phyloP scores from a whole-genome alignment of 2,113 vertebrate species.

The Salvelinus namaycush region DNA sequence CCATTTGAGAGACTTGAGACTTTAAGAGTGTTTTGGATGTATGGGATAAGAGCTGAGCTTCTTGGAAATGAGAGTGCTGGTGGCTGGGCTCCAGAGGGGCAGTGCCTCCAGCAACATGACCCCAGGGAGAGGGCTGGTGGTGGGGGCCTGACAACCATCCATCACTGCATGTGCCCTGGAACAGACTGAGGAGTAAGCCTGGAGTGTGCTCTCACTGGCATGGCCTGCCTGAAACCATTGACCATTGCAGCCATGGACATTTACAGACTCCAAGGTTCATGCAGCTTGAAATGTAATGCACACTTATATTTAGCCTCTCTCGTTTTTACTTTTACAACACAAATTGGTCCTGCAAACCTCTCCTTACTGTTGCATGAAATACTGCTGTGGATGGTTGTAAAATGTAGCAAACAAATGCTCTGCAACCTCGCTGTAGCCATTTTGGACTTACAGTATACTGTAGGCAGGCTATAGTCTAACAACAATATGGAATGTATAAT shows the following conservation, averaged over 20 bases:
- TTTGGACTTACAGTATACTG: slow-evolving; percentile 3
- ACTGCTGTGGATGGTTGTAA: slow-evolving; percentile 32
- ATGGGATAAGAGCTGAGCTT: slow-evolving; percentile 44
- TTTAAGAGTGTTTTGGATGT: slow-evolving; percentile 50
- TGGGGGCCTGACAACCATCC: slow-evolving; percentile 38
- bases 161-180: slow-evolving; percentile 41
- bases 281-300: slow-evolving; percentile 63
- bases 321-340: slow-evolving; percentile 38
- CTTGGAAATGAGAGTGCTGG: slow-evolving; percentile 35
- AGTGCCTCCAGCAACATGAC: slow-evolving; percentile 45
- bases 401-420: slow-evolving; percentile 20
- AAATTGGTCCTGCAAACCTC: slow-evolving; percentile 40
- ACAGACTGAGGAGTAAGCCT: slow-evolving; percentile 23
- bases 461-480: slow-evolving; percentile 8
- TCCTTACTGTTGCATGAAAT: slow-evolving; percentile 36
- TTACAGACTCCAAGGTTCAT: slow-evolving; percentile 43
- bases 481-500: slow-evolving; percentile 17
- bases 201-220: slow-evolving; percentile 9
- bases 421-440: slow-evolving; percentile 27
- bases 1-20: slow-evolving; percentile 23
- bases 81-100: slow-evolving; percentile 42
- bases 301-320: slow-evolving; percentile 64
- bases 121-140: slow-evolving; percentile 35
- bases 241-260: slow-evolving; percentile 26
- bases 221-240: slow-evolving; percentile 25